Base-by-base conservation (phyloP, 2,888 invertebrate genomes). In the Notocelia uddmanniana region DNA sequence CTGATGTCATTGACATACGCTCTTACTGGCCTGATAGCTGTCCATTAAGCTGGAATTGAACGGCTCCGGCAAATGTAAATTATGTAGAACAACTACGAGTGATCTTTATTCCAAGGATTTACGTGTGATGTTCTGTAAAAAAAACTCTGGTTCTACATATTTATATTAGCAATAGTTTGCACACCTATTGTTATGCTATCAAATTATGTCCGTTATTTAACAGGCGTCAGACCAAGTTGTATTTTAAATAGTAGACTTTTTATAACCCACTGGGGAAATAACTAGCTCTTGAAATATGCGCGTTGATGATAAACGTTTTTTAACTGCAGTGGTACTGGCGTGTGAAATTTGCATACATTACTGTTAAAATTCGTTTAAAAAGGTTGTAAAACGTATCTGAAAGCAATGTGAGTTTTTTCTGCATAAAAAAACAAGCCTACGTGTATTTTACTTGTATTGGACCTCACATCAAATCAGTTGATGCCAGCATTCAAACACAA, bases 1-100 rank as follows among this genome's bases (percentile, higher is more conserved):
- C 79, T 63, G 76, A 80, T 82, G 81, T 81, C 81, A 82, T 80
- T 82, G 81, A 83, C 83, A 83, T 83, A 79, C 70, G 63, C 69
- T 74, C 73, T 62, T 68, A 45, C 67, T 50, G 48, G 62, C 55
- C 57, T 62, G 67, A 71, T 71, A 19, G 70, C 54, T 71, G 64
- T 45, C 54, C 59, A 72, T 72, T 67, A 71, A 19, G 64, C 41
- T 41, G 21, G 57, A 45, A 70, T 70, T 50, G 70, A 66, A 59
- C 21, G 54, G 54, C 59, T 45, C 58, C 19, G 18, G 26, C 45
- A 54, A 67, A 60, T 34, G 54, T 54, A 71, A 66, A 45, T 48
- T 69, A 62, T 55, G 19, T 66, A 41, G 66, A 71, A 71, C n/a
- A 10, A 63, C 50, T 64, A 31, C 26, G 50, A n/a, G n/a, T 66